Evolutionary conservation across 2,888 invertebrate genomes (phyloP), one percentile per base, ranked within the genome.

Genomic region (Volucella inflata): DNA sequence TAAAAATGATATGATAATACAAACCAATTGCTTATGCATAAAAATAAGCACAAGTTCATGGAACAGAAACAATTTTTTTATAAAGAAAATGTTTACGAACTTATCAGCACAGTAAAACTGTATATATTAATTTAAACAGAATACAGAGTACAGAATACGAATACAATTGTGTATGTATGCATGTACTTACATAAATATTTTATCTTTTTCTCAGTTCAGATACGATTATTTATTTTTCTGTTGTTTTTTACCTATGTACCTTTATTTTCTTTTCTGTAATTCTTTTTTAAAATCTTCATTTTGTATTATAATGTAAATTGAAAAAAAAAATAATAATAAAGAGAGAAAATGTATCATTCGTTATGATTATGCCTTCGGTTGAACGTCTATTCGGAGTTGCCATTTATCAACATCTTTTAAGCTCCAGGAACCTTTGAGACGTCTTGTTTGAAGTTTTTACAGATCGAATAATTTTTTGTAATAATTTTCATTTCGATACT

Each of bases 81-180:
- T 30, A 21, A 53, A 53, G 36, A 55, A 21, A 9, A 12, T 42
- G 21, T 72, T 36, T 57, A 70, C 40, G 57, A 83, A 60, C 55
- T 72, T 83, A 83, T 68, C 82, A 83, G 77, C 71, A 14, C 59
- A 67, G 30, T 65, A 51, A 60, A 82, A 51, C 17, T 51, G 53
- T 36, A 42, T 65, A 62, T 59, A 68, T 30, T 30, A 50, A 60
- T 77, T 60, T 53, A 48, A 60, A 79, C 59, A 51, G 40, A 71
- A 6, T 59, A 50, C 2, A 12, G 40, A 71, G 9, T 59, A 50
- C 2, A 12, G 36, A 65, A 0, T 11, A 17, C 48, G 2, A 30
- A 38, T 4, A 16, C 21, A 21, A 12, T 30, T 70, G 44, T 59
- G 30, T 30, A 30, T 30, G 30, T 16, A 11, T 70, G 38, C 12